Percentiles rank a stretch among this genome's conserved stretches.
Evolutionary conservation across 1,140 invertebrate genomes (phyloP).

Genomic region (Sitobion miscanthi): DNA sequence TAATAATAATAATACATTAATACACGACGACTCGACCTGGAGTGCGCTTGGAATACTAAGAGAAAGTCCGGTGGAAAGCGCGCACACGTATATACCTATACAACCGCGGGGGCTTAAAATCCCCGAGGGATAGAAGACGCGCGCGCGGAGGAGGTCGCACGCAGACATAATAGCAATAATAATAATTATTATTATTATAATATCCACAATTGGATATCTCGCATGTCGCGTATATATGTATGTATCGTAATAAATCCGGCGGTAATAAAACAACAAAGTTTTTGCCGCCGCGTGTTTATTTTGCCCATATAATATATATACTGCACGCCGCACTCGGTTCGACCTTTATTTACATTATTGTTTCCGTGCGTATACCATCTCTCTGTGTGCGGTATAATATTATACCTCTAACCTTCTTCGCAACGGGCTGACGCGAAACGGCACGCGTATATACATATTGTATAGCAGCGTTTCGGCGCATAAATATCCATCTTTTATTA

Average conservation of each 20-base stretch:
- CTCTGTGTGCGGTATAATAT: neutral
- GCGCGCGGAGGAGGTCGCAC: neutral
- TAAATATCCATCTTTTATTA: constrained; percentile 56
- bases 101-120: neutral
- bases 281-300: constrained; percentile 45
- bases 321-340: neutral
- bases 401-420: neutral
- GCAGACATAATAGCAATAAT: neutral
- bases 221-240: neutral
- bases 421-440: neutral
- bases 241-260: constrained; percentile 6
- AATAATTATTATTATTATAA: neutral
- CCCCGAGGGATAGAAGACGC: neutral
- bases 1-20: neutral
- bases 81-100: neutral
- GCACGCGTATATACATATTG: neutral
- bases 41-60: neutral
- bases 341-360: constrained; percentile 54
- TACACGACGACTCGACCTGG: neutral
- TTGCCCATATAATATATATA: constrained; percentile 18
- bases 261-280: constrained; percentile 52
- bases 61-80: neutral
- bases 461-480: constrained; percentile 9
- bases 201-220: constrained; percentile 6
- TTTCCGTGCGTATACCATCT: constrained; percentile 20